Evolutionary conservation across 1,140 invertebrate species (phyloP).

Genomic region (Drosophila kurseongensis): DNA sequence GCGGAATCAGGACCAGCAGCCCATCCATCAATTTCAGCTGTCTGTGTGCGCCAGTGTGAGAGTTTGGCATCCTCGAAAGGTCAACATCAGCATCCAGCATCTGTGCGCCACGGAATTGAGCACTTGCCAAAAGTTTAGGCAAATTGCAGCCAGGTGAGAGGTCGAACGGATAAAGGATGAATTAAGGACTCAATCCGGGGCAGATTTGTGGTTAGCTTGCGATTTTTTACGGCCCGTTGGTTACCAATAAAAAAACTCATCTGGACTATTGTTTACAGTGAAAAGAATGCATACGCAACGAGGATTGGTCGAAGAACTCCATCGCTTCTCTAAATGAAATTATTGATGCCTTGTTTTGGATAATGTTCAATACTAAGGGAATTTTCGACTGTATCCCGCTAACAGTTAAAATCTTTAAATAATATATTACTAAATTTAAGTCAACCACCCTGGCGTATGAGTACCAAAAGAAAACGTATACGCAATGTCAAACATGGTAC

Average conservation of each 20-base stretch:
- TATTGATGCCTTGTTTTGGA: background rate
- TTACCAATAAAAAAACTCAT: conserved; percentile 1
- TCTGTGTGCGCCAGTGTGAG: background rate
- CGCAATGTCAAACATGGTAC: too few relatives aligned
- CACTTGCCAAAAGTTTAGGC: conserved; percentile 30
- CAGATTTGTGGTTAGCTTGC: background rate
- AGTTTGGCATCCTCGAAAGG: conserved; percentile 35
- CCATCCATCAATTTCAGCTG: conserved; percentile 50
- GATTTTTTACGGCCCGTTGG: background rate
- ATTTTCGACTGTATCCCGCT: background rate
- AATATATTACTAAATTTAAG: too few relatives aligned
- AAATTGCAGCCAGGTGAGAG: conserved; percentile 46
- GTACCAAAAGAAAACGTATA: background rate
- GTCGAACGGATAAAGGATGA: conserved; percentile 7
- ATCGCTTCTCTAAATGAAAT: too few relatives aligned
- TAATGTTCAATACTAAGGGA: too few relatives aligned
- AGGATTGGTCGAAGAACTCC: background rate
- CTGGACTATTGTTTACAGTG: background rate
- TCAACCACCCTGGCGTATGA: background rate
- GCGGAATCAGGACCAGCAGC: conserved; percentile 7
- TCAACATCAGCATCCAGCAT: conserved; percentile 29
- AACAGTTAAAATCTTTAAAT: background rate
- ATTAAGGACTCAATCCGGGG: conserved; percentile 9
- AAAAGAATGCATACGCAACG: background rate
- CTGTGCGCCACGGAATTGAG: conserved; percentile 42